Evolutionary conservation across 2,888 invertebrate genomes (phyloP).

Genomic region (Lamproptera curius): DNA sequence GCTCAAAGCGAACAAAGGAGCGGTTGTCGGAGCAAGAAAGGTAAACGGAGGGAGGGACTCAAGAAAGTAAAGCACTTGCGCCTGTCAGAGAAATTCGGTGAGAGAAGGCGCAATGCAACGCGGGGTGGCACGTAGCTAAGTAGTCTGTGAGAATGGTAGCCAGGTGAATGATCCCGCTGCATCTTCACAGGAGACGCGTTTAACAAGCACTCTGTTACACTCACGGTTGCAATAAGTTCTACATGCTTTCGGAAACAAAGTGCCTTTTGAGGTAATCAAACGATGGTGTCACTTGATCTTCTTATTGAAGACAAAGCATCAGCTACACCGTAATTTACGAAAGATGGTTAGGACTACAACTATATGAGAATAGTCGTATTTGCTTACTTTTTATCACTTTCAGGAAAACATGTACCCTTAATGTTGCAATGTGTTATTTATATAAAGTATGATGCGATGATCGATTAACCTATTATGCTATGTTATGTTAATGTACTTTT

Average conservation of each 20-base stretch:
- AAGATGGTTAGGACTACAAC: too few relatives aligned
- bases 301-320: too few relatives aligned
- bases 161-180: conserved; percentile 32
- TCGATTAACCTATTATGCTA: too few relatives aligned
- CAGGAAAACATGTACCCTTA: too few relatives aligned
- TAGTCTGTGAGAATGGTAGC: conserved; percentile 15
- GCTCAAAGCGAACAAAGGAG: conserved; percentile 16
- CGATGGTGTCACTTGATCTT: too few relatives aligned
- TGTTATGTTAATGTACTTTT: too few relatives aligned
- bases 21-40: conserved; percentile 20
- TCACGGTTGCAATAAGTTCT: conserved; percentile 53
- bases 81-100: conserved; percentile 17
- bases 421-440: too few relatives aligned
- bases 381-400: too few relatives aligned
- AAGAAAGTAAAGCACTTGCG: conserved; percentile 19
- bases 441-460: too few relatives aligned
- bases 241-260: conserved; percentile 27
- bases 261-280: conserved; percentile 29
- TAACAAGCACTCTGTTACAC: conserved; percentile 62
- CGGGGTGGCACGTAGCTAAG: conserved; percentile 13
- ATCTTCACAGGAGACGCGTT: conserved; percentile 62
- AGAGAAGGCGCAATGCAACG: conserved; percentile 16
- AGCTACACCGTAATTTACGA: too few relatives aligned
- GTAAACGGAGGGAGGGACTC: conserved; percentile 14
- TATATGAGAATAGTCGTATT: too few relatives aligned